Percentiles rank a stretch among this genome's conserved stretches.
Conservation (phyloP, 2,797 vertebrate genomes). For the Myotis vivesi region DNA sequence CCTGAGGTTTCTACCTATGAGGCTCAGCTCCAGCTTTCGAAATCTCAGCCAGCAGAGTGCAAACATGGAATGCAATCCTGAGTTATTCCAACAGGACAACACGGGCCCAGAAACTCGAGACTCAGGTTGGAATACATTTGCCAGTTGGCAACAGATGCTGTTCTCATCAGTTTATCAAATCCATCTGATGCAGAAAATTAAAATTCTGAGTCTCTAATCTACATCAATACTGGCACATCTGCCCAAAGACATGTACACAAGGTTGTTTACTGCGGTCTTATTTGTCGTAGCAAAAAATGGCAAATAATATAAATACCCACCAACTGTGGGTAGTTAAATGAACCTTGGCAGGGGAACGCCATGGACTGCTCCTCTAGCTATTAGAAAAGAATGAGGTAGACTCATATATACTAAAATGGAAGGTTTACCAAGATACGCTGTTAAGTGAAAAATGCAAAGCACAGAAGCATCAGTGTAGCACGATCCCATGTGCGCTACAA, state of each 20-base stretch:
- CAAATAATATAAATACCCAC: background rate
- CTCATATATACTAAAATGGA: background rate
- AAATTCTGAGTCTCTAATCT: background rate
- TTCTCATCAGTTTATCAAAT: constrained; percentile 6
- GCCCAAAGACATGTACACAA: background rate
- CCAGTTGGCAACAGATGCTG: background rate
- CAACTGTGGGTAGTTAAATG: background rate
- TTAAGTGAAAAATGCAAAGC: constrained; percentile 4
- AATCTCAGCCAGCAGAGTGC: constrained; percentile 3
- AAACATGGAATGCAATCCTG: background rate
- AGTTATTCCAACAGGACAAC: background rate
- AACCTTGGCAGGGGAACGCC: background rate
- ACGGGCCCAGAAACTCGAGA: background rate
- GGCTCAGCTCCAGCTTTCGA: background rate
- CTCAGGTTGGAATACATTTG: background rate
- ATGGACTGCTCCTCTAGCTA: background rate
- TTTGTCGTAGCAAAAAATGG: background rate
- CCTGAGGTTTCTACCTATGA: constrained; percentile 17
- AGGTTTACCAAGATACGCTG: background rate
- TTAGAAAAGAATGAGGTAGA: background rate
- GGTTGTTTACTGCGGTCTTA: background rate
- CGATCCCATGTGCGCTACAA: background rate
- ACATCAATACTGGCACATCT: background rate
- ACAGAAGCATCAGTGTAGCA: background rate
- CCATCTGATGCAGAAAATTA: constrained; percentile 6